Percentiles rank a stretch among this genome's conserved stretches.
phyloP scores from a whole-genome alignment of 2,888 invertebrate genomes.

The Lasioglossum zephyrum region DNA sequence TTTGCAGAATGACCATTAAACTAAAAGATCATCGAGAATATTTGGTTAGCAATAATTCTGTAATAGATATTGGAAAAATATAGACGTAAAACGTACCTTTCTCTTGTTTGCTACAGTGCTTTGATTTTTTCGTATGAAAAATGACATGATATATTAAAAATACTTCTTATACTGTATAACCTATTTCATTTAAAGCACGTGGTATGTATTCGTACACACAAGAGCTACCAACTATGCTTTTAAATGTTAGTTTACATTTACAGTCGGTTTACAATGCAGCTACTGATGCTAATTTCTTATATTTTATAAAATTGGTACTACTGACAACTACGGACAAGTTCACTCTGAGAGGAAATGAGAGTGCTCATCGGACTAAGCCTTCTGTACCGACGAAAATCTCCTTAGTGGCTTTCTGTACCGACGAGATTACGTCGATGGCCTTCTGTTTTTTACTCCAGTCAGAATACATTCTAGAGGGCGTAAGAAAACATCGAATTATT shows the following conservation, averaged over 20 bases:
- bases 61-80: neutral
- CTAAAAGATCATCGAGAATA: slow-evolving; percentile 58
- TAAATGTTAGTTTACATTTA: neutral
- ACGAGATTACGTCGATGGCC: too few relatives aligned
- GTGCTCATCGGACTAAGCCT: too few relatives aligned
- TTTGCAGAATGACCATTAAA: slow-evolving; percentile 57
- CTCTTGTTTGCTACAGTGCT: slow-evolving; percentile 70
- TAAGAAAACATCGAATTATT: too few relatives aligned
- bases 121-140: slow-evolving; percentile 78
- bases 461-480: too few relatives aligned
- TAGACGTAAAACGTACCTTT: slow-evolving; percentile 72
- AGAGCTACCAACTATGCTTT: neutral
- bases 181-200: slow-evolving; percentile 50
- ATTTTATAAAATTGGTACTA: too few relatives aligned
- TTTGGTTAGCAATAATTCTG: neutral
- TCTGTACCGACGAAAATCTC: too few relatives aligned
- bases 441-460: too few relatives aligned
- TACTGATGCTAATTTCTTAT: too few relatives aligned
- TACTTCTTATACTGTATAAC: slow-evolving; percentile 20
- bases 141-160: slow-evolving; percentile 73
- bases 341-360: too few relatives aligned
- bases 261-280: too few relatives aligned
- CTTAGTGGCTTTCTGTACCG: too few relatives aligned
- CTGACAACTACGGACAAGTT: too few relatives aligned
- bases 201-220: slow-evolving; percentile 40